Evolutionary conservation across 2,888 invertebrate species (phyloP), one percentile per base, ranked within the genome.

Genomic region (Watsonalla binaria): DNA sequence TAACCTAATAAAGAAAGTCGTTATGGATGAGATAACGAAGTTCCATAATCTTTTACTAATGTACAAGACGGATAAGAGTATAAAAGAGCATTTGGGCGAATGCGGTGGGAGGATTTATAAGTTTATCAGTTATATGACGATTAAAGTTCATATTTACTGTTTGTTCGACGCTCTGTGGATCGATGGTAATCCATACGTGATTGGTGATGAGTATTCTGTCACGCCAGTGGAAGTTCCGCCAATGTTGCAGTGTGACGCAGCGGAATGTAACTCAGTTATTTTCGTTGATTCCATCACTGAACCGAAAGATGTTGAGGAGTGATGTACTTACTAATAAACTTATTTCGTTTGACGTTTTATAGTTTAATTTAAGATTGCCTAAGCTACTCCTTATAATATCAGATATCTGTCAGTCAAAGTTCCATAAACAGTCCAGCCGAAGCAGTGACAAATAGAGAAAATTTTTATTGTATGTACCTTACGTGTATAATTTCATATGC

Each of bases 41-140:
- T 90, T 90, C 59, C 90, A 90, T 54, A 90, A 90, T 34, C 62
- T 90, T 0, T 61, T 90, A 0, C 67, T 90, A 0, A 90, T 90
- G 90, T 90, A 90, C 33, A 90, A 89, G 55, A 90, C 90, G 0
- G 90, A 90, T 61, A 84, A 80, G 6, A 86, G 86, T 5, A 87
- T 90, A 0, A 90, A 89, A 7, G 90, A 90, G 58, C 90, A 90
- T 72, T 66, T 90, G 15, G 90, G 90, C 0, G 90, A 90, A 46
- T 90, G 90, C 34, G 90, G 90, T 0, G 90, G 90, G 0, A 69
- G 90, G 0, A 90, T 90, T 0, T 90, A 90, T 56, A 90, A 90
- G 46, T 90, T 90, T 7, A 90, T 90, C 0, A 89, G 87, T 45
- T 90, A 90, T 8, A 90, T 90, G 90, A 87, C 87, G 0, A 89